Conservation (phyloP, 2,797 vertebrate species). For the Melopsittacus undulatus region DNA sequence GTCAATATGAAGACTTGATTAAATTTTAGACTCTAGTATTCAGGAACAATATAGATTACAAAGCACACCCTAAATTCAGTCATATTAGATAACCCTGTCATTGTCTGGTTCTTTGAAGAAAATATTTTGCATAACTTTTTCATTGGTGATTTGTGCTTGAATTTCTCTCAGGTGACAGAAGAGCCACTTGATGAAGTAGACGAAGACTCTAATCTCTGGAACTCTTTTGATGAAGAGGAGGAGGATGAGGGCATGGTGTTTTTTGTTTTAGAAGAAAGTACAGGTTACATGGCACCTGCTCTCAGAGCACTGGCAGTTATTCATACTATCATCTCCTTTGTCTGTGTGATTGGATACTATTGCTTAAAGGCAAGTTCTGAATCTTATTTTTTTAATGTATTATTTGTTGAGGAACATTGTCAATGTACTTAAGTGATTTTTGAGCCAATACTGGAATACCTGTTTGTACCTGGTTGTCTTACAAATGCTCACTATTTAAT, state of each 20-base stretch:
- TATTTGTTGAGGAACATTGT: background rate
- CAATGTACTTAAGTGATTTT: background rate
- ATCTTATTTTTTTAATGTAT: background rate
- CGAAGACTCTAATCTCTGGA: conserved; percentile 87
- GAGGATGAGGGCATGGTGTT: conserved; percentile 89
- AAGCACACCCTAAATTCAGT: background rate
- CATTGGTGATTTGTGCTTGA: background rate
- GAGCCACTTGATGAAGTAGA: conserved; percentile 85
- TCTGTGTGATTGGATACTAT: conserved; percentile 97
- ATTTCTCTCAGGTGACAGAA: conserved; percentile 87
- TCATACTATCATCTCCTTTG: conserved; percentile 94
- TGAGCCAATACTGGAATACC: background rate
- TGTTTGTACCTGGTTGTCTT: background rate
- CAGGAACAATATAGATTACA: background rate
- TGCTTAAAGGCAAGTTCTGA: conserved; percentile 88
- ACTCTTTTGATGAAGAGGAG: conserved; percentile 88
- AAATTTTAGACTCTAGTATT: background rate
- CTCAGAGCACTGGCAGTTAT: conserved; percentile 90
- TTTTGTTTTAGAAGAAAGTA: conserved; percentile 96
- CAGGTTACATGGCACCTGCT: conserved; percentile 96
- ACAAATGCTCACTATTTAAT: background rate
- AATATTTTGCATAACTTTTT: background rate
- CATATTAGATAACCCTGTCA: background rate
- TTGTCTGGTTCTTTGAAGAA: background rate
- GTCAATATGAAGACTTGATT: background rate